Conservation (phyloP, 2,113 vertebrate genomes). For the Scopus umbretta region DNA sequence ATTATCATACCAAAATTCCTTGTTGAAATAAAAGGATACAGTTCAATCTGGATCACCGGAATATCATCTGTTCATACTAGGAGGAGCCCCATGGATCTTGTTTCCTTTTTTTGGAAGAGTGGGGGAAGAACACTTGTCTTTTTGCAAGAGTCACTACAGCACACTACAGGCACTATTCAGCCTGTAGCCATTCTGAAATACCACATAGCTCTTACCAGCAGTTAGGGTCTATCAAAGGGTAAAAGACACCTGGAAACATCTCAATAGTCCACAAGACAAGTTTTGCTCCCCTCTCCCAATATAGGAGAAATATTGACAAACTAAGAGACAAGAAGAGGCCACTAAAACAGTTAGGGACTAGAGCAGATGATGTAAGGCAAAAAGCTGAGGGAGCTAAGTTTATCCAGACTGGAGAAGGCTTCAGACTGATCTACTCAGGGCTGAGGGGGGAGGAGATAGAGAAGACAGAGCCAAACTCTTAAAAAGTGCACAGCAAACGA, state of each 20-base stretch:
- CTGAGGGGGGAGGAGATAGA: not conserved
- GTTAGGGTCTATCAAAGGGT: not conserved
- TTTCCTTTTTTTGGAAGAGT: not conserved
- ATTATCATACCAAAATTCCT: not conserved
- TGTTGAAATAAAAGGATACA: not conserved
- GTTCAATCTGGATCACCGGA: not conserved
- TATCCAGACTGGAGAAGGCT: not conserved
- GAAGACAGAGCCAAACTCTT: not conserved
- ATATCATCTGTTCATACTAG: not conserved
- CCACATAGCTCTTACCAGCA: not conserved
- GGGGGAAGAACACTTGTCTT: not conserved
- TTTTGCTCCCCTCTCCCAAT: not conserved
- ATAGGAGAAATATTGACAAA: not conserved
- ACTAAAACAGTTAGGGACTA: not conserved
- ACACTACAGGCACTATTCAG: not conserved
- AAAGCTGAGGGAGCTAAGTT: not conserved
- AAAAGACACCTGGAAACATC: not conserved
- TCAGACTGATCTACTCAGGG: not conserved
- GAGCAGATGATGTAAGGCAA: not conserved
- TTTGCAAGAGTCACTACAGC: not conserved
- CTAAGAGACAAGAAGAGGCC: not conserved
- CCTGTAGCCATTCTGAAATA: not conserved
- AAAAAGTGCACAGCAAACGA: not conserved
- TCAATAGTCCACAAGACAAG: not conserved
- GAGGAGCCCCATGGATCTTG: not conserved